These are phyloP conservation scores for Buceros bicornis DNA, from an alignment of 2,797 vertebrate species.

Conservation along the genomic window DNA sequence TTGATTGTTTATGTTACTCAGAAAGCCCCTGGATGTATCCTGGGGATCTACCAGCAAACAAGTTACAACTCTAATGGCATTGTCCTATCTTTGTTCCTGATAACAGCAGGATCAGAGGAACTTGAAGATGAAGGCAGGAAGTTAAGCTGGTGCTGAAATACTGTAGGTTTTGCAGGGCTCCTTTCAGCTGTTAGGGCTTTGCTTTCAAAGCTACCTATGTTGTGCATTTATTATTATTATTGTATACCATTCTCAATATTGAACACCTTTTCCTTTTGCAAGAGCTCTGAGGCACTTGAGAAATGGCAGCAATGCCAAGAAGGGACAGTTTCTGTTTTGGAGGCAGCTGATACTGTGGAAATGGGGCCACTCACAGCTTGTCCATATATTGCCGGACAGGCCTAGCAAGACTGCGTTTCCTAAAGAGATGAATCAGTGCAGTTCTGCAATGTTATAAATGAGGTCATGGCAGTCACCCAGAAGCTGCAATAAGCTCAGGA, in stretches of 20 bases:
- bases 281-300: neutral
- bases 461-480: constrained; percentile 72
- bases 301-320: neutral
- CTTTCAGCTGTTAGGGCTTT: neutral
- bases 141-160: neutral
- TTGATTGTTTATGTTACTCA: neutral
- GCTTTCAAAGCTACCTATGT: neutral
- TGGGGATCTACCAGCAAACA: neutral
- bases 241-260: neutral
- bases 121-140: neutral
- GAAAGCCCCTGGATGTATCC: neutral
- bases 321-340: neutral
- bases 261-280: neutral
- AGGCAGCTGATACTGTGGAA: neutral
- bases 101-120: neutral
- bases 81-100: neutral
- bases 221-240: neutral
- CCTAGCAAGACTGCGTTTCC: constrained; percentile 61
- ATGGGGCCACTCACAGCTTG: neutral
- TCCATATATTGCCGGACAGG: neutral
- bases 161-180: neutral
- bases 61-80: neutral
- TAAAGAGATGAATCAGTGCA: constrained; percentile 72
- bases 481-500: constrained; percentile 73
- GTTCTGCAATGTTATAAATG: constrained; percentile 20